Base-by-base conservation (phyloP, 1,140 invertebrate genomes). In the Melipona quadrifasciata region DNA sequence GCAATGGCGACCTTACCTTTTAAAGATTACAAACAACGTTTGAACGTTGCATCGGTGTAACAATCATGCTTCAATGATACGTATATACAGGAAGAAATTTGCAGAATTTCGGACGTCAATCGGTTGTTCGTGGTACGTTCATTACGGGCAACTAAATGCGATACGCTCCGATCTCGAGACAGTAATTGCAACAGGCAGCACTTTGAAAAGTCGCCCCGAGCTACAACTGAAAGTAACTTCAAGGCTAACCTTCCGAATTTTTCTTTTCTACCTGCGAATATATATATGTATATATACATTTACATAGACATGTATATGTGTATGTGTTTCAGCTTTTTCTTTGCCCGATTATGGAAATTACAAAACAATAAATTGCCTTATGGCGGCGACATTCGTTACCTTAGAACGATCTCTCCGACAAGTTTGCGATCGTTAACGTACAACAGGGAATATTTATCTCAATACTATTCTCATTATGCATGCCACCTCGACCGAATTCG, bases 1-100 rank as follows among this genome's bases (percentile, higher is more conserved):
- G 47, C 71, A 31, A 84, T 84, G 76, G 82, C 67, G 47, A 61
- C 57, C 75, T 79, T 84, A 79, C 67, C 67, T 71, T 53, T 55
- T 21, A 21, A 47, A 53, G 14, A 64, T 47, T 82, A 47, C 39
- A 12, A 55, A 71, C 24, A n/a, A 55, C 27, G 51, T 70, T 70
- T 57, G 39, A 58, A 16, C 6, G n/a, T 31, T 12, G 55, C n/a
- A 34, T 16, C 65, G 12, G 3, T 21, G 55, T 71, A 79, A 79
- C 21, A 12, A 2, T 34, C 51, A 58, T 47, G 21, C 11, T 70
- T 84, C n/a, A 4, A 4, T 1, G 0, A 17, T 47, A 47, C 39
- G 39, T 8, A 47, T 57, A 55, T 1, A 68, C 24, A 27, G 34
- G 8, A 71, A 16, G 4, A 73, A 1, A n/a, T 73, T 67, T 39